phyloP scores from a whole-genome alignment of 2,888 invertebrate species.

The Meiosimyza platycephala region DNA sequence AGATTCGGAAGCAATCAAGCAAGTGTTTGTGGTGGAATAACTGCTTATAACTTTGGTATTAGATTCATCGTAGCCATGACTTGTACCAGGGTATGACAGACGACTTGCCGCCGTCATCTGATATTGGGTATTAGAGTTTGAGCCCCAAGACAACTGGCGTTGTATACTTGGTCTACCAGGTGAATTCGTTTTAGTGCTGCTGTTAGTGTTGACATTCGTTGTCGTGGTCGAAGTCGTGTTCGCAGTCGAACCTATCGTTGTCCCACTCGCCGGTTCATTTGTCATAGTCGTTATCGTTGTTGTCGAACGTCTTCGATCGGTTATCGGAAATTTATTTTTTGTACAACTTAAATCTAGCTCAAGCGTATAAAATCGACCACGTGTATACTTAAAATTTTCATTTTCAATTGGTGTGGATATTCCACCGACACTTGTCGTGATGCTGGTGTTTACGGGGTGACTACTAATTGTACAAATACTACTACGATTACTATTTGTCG shows the following conservation, averaged over 20 bases:
- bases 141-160: too few relatives aligned
- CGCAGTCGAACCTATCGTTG: constrained; percentile 28
- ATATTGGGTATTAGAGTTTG: too few relatives aligned
- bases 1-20: background rate
- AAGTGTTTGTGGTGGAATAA: background rate
- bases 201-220: constrained; percentile 34
- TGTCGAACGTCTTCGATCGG: constrained; percentile 57
- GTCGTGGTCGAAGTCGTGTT: constrained; percentile 40
- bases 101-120: too few relatives aligned
- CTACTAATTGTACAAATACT: constrained; percentile 51
- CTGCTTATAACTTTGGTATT: constrained; percentile 23
- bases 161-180: constrained; percentile 31
- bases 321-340: constrained; percentile 73
- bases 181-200: constrained; percentile 15
- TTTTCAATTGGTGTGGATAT: constrained; percentile 51
- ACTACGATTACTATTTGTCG: constrained; percentile 47
- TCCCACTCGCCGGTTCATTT: background rate
- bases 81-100: too few relatives aligned
- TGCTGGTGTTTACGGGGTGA: constrained; percentile 40
- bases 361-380: constrained; percentile 65
- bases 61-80: background rate
- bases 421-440: constrained; percentile 26
- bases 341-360: constrained; percentile 71
- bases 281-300: background rate
- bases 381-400: constrained; percentile 60